Conservation (phyloP, 2,888 invertebrate genomes). For the Acanthosepion lycidas region DNA sequence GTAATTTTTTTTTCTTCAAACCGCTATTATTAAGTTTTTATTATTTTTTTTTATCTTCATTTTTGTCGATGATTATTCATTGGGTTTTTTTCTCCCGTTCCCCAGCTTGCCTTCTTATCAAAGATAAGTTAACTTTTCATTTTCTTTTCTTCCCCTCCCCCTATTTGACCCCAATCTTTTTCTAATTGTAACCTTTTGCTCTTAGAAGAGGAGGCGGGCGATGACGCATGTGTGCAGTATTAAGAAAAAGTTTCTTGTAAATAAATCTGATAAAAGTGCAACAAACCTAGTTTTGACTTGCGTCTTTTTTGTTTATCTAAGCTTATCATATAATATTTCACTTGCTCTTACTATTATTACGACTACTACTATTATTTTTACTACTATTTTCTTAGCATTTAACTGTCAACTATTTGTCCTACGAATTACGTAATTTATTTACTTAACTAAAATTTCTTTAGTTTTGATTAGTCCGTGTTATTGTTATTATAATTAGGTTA, state of each 20-base stretch:
- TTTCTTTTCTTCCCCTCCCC: no score
- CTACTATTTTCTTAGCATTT: background rate
- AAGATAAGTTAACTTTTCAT: background rate
- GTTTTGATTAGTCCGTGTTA: no score
- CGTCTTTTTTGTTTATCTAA: background rate
- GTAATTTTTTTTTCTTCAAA: no score
- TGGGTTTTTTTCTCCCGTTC: no score
- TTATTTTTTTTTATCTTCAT: no score
- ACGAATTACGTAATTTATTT: no score
- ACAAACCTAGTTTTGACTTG: background rate
- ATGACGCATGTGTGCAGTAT: background rate
- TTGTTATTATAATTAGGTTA: no score
- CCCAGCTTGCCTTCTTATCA: no score
- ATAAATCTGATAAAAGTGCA: background rate
- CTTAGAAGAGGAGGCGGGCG: background rate
- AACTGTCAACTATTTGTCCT: no score
- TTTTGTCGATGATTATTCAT: no score
- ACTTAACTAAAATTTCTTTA: no score
- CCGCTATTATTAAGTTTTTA: no score
- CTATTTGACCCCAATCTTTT: background rate
- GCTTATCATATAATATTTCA: background rate
- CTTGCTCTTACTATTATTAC: background rate
- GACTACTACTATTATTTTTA: background rate
- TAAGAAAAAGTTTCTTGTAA: background rate
- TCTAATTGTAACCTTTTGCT: background rate